A percentile compares a stretch with the other conserved stretches of the same genome.
Evolutionary conservation across 2,797 vertebrate genomes (phyloP).

Genomic region (Sebastolobus altivelis): DNA sequence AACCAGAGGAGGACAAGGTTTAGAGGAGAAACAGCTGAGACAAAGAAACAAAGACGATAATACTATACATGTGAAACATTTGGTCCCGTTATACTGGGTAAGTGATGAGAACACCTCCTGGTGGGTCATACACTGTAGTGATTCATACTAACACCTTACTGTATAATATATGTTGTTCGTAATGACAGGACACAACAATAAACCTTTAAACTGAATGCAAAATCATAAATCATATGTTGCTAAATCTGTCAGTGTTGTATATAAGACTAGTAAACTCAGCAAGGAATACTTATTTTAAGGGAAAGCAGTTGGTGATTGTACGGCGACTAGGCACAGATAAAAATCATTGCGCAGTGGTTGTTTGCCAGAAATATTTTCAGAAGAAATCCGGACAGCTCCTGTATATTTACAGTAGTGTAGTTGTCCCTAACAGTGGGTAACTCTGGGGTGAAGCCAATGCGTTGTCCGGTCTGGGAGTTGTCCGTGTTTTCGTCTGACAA

Average conservation of each 20-base stretch:
- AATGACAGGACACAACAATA: constrained; percentile 1
- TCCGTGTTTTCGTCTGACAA: no score
- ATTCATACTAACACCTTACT: constrained; percentile 20
- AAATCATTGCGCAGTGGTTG: not conserved
- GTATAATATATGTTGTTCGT: not conserved
- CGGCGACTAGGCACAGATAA: not conserved
- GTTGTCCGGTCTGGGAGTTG: no score
- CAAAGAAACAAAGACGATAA: constrained; percentile 43
- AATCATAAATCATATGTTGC: constrained; percentile 25
- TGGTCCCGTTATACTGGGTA: constrained; percentile 42
- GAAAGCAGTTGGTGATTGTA: not conserved
- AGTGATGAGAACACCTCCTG: constrained; percentile 67
- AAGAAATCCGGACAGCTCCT: not conserved
- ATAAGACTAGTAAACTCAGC: not conserved
- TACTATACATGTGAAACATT: constrained; percentile 27
- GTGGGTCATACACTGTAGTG: constrained; percentile 32
- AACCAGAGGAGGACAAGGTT: constrained; percentile 47
- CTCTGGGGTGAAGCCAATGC: no score
- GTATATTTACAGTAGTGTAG: not conserved
- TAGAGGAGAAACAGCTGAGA: constrained; percentile 36
- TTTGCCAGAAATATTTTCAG: not conserved
- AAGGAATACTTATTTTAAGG: constrained; percentile 7
- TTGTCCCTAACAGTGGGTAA: not conserved
- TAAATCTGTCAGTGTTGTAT: constrained; percentile 22
- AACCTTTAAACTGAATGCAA: not conserved